Percentiles rank a stretch among this genome's conserved stretches.
These are phyloP conservation scores for Enteromius viviparus DNA, from an alignment of 2,797 vertebrate genomes.

Conservation along the genomic window DNA sequence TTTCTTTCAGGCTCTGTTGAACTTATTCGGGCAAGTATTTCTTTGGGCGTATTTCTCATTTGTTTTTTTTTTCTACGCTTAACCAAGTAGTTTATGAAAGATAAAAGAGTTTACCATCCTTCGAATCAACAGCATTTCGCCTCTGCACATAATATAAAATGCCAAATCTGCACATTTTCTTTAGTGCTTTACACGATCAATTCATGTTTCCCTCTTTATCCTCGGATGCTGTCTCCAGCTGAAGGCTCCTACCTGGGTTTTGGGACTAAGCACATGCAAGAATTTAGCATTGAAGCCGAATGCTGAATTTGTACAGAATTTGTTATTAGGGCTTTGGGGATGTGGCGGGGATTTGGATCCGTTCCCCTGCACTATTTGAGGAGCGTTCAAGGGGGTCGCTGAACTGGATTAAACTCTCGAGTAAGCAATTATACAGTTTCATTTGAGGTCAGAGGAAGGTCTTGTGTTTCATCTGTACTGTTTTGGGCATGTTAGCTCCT, in stretches of 20 bases:
- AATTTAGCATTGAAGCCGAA: background rate
- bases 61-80: conserved; percentile 10
- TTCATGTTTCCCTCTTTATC: conserved; percentile 11
- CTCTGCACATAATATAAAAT: background rate
- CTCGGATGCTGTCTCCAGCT: background rate
- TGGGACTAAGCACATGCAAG: background rate
- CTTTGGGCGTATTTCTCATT: background rate
- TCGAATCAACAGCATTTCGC: background rate
- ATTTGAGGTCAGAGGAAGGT: conserved; percentile 31
- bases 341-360: conserved; percentile 1
- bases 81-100: conserved; percentile 18
- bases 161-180: background rate
- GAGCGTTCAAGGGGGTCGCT: conserved; percentile 1
- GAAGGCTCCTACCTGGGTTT: background rate
- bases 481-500: conserved; percentile 26
- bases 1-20: conserved; percentile 28
- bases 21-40: conserved; percentile 1
- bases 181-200: background rate
- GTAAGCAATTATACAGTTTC: conserved; percentile 28
- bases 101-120: background rate
- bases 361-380: conserved; percentile 14
- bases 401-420: conserved; percentile 14
- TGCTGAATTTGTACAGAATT: background rate
- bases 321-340: background rate
- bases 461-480: conserved; percentile 37